Percentiles rank a stretch among this genome's conserved stretches.
These are phyloP conservation scores for Drosophila hydei DNA, from an alignment of 1,140 invertebrate species.

Conservation along the genomic window DNA sequence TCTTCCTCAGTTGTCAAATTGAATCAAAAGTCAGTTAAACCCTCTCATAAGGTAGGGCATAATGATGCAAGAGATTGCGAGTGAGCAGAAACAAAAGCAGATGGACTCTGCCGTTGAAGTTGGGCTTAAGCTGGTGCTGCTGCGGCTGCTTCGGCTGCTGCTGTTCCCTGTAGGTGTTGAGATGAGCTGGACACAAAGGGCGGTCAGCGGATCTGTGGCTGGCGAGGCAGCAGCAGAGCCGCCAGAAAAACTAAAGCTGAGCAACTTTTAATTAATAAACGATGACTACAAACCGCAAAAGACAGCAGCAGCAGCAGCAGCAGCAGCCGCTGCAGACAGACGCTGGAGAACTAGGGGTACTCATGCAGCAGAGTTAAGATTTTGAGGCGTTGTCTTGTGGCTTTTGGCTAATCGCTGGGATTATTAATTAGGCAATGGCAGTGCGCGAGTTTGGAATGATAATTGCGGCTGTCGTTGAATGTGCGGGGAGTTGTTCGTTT, in stretches of 20 bases:
- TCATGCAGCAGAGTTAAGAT: conserved; percentile 5
- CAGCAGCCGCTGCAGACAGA: background rate
- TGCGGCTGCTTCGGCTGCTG: background rate
- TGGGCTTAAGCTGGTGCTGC: background rate
- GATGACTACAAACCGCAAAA: conserved; percentile 43
- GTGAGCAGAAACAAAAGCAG: conserved; percentile 8
- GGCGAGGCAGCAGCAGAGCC: conserved; percentile 27
- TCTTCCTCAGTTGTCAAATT: background rate
- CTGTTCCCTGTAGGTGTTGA: conserved; percentile 12
- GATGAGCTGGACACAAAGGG: background rate
- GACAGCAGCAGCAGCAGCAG: background rate
- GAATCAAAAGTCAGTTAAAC: background rate
- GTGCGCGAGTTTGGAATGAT: conserved; percentile 72
- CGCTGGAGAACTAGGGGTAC: background rate
- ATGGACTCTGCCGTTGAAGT: conserved; percentile 12
- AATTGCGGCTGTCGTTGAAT: conserved; percentile 75
- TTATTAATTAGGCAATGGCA: conserved; percentile 72
- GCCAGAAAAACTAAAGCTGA: conserved; percentile 28
- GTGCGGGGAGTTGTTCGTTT: conserved; percentile 37
- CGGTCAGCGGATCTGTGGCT: background rate
- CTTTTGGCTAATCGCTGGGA: conserved; percentile 66
- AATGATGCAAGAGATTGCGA: conserved; percentile 23
- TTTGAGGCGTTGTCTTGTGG: conserved; percentile 15
- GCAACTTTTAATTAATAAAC: conserved; percentile 78
- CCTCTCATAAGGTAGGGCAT: background rate